These are phyloP conservation scores for Erebia epiphron DNA, from an alignment of 2,888 invertebrate species.

Conservation along the genomic window DNA sequence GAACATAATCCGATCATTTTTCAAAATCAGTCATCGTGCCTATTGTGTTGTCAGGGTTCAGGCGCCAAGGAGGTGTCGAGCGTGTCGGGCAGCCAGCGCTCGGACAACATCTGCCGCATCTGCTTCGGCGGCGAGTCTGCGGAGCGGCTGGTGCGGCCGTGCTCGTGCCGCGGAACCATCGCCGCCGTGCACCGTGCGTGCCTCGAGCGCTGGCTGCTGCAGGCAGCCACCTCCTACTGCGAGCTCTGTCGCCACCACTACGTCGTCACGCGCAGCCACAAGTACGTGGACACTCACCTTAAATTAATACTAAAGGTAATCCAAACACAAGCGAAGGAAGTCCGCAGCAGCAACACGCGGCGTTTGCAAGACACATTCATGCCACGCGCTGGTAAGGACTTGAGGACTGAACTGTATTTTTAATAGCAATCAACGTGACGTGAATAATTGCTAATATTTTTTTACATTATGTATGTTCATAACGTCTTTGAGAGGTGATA, in stretches of 20 bases:
- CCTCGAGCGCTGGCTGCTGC: slow-evolving; percentile 78
- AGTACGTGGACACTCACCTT: slow-evolving; percentile 43
- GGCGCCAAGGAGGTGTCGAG: slow-evolving; percentile 59
- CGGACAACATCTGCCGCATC: slow-evolving; percentile 75
- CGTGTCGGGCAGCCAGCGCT: slow-evolving; percentile 55
- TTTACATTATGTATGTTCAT: too few species aligned
- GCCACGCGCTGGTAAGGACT: too few species aligned
- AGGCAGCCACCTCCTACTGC: slow-evolving; percentile 76
- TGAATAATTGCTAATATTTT: too few species aligned
- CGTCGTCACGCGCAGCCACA: slow-evolving; percentile 72
- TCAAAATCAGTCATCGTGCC: too few species aligned
- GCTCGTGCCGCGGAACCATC: slow-evolving; percentile 75
- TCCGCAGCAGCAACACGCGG: too few species aligned
- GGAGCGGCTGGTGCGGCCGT: slow-evolving; percentile 75
- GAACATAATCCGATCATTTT: too few species aligned
- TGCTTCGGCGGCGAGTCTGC: slow-evolving; percentile 77
- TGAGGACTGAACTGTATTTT: too few species aligned
- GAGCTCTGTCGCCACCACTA: slow-evolving; percentile 77
- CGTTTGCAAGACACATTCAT: too few species aligned
- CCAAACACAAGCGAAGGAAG: too few species aligned
- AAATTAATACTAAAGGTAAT: too few species aligned
- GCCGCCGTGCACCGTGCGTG: slow-evolving; percentile 76
- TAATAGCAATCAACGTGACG: too few species aligned
- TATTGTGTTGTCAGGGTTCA: slow-evolving; percentile 11
- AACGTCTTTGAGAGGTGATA: too few species aligned